phyloP scores from a whole-genome alignment of 2,888 invertebrate genomes.

The Clitarchus hookeri region DNA sequence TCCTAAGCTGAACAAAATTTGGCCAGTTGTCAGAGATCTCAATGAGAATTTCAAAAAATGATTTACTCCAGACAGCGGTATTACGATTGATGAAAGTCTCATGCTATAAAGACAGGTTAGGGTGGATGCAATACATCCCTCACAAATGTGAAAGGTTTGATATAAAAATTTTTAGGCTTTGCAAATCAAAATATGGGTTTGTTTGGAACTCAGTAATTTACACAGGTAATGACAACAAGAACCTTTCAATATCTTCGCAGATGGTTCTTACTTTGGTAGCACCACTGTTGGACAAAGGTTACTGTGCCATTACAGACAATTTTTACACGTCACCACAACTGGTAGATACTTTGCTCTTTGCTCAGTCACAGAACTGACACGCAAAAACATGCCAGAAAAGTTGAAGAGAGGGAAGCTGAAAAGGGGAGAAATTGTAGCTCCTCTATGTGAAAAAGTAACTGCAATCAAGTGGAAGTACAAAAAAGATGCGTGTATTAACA shows the following conservation, averaged over 20 bases:
- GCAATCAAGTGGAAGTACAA: background rate
- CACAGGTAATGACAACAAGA: background rate
- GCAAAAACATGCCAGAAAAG: background rate
- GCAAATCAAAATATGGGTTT: background rate
- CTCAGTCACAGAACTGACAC: background rate
- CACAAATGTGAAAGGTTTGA: background rate
- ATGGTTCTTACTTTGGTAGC: background rate
- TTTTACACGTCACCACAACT: constrained; percentile 2
- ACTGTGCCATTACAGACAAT: background rate
- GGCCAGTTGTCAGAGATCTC: background rate
- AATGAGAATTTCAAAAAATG: background rate
- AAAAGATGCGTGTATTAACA: background rate
- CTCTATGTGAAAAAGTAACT: background rate
- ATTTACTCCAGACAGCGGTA: background rate
- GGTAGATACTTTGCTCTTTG: background rate
- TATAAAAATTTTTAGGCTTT: background rate
- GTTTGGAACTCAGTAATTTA: background rate
- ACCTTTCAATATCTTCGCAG: background rate
- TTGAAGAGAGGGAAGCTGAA: background rate
- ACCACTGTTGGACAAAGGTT: background rate
- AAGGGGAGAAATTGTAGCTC: background rate
- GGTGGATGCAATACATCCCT: background rate
- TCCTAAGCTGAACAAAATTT: constrained; percentile 15
- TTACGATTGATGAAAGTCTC: background rate
- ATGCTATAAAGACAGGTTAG: background rate